A percentile compares a stretch with the other conserved stretches of the same genome.
Evolutionary conservation across 2,113 vertebrate genomes (phyloP).

Genomic region (Glaucidium brasilianum): DNA sequence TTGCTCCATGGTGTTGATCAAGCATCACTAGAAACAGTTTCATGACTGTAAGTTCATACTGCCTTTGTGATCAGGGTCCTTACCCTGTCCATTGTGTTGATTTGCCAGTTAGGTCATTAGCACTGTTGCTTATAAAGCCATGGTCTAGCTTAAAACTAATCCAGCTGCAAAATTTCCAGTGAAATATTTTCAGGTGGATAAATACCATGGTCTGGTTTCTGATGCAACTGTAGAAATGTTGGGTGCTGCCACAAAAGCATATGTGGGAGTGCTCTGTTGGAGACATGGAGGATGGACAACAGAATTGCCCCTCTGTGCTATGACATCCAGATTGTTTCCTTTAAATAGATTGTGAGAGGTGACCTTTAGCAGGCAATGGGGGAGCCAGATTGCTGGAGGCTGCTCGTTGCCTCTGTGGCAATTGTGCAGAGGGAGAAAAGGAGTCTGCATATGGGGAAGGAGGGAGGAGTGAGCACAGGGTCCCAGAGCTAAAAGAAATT

Average conservation of each 20-base stretch:
- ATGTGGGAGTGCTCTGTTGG: not conserved
- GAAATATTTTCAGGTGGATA: not conserved
- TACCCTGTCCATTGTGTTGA: not conserved
- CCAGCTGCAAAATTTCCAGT: not conserved
- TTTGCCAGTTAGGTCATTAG: not conserved
- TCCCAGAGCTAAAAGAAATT: conserved; percentile 11
- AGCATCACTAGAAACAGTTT: not conserved
- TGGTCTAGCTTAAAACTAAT: not conserved
- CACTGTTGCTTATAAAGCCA: not conserved
- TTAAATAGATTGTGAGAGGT: not conserved
- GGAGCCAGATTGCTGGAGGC: not conserved
- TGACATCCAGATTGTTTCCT: not conserved
- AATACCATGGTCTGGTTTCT: not conserved
- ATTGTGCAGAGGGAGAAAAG: not conserved
- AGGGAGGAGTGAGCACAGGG: not conserved
- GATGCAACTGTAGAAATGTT: not conserved
- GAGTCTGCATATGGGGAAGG: not conserved
- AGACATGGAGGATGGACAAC: not conserved
- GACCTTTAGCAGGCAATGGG: not conserved
- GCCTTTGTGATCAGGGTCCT: not conserved
- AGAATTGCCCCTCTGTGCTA: not conserved
- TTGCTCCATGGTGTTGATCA: not conserved
- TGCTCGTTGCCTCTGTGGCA: not conserved
- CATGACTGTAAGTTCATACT: not conserved
- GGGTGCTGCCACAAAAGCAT: not conserved